These are phyloP conservation scores for Betta splendens DNA, from an alignment of 2,797 vertebrate genomes.

Conservation along the genomic window DNA sequence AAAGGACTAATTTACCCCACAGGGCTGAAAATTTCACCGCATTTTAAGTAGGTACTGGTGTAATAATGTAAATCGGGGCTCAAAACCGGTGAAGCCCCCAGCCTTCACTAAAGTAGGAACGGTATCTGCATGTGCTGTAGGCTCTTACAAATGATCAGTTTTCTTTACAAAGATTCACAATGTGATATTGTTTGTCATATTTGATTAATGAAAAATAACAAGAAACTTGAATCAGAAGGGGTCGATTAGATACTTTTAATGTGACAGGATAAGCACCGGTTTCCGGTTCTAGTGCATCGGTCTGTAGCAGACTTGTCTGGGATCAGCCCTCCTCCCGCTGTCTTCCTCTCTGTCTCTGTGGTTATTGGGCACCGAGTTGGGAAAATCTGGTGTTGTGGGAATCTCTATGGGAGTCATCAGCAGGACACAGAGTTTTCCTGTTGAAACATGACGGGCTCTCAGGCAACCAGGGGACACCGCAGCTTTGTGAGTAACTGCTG, in stretches of 20 bases:
- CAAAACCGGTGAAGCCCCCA: neutral
- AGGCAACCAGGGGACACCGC: slow-evolving; percentile 63
- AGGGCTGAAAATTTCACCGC: too few species aligned
- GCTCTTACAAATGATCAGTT: too few species aligned
- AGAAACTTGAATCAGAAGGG: too few species aligned
- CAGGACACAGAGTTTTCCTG: slow-evolving; percentile 34
- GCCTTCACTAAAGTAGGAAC: too few species aligned
- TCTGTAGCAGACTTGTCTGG: slow-evolving; percentile 15
- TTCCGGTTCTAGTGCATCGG: slow-evolving; percentile 13
- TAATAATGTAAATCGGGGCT: neutral
- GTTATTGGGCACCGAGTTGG: slow-evolving; percentile 48
- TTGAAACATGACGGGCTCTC: slow-evolving; percentile 75
- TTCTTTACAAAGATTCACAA: too few species aligned
- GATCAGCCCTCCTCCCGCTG: slow-evolving; percentile 9
- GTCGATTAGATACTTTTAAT: slow-evolving; percentile 38
- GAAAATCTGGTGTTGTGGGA: slow-evolving; percentile 53
- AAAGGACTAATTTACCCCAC: slow-evolving; percentile 18
- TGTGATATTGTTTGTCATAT: too few species aligned
- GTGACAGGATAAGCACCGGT: slow-evolving; percentile 26
- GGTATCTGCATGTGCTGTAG: too few species aligned
- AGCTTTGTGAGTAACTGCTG: slow-evolving; percentile 74
- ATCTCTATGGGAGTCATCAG: slow-evolving; percentile 53
- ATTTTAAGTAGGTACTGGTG: neutral
- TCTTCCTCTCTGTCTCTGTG: slow-evolving; percentile 34
- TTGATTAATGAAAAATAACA: too few species aligned